Base-by-base conservation (phyloP, 2,888 invertebrate genomes). In the Epirrhoe alternata region DNA sequence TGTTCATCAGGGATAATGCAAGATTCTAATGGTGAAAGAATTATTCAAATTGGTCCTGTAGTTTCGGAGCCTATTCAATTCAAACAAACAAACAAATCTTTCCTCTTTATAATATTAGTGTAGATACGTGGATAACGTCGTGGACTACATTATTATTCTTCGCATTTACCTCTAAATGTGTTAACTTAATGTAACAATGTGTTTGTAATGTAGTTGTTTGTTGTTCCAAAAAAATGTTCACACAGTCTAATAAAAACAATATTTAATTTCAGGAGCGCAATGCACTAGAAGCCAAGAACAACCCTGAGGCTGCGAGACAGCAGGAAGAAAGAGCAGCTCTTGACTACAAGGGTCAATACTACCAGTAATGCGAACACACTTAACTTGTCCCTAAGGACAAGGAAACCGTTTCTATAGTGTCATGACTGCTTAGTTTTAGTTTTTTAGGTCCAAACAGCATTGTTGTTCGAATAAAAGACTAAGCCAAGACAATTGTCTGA, bases 341-440 rank as follows among this genome's bases (percentile, higher is more conserved):
- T 68, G 95, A 95, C 82, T 95, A 95, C 87, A 95, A 95, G 77
- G 96, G 96, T 35, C 93, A 94, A 72, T 96, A 96, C 86, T 93
- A 94, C 80, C 93, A 89, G 74, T 87, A 94, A 77, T 89, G 90
- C 79, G 79, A 60, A 72, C 62, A 52, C 47, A 56, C 17, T n/a
- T 45, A 54, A 55, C 61, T 66, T 66, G 61, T 68, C 69, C 65
- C 10, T 57, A 45, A 64, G 60, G 54, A 71, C 58, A 67, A 63
- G 30, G 7, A 49, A 62, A 53, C 30, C 50, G 45, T 68, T 54
- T 69, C 59, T 51, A 54, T 58, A 61, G 53, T 59, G 64, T 61
- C 64, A 70, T 59, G 72, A 72, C 69, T 74, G 69, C 66, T 53
- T 70, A 70, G 60, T 55, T 64, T 65, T 64, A 69, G 64, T 17